phyloP scores from a whole-genome alignment of 2,888 invertebrate species.

The Abrostola tripartita region DNA sequence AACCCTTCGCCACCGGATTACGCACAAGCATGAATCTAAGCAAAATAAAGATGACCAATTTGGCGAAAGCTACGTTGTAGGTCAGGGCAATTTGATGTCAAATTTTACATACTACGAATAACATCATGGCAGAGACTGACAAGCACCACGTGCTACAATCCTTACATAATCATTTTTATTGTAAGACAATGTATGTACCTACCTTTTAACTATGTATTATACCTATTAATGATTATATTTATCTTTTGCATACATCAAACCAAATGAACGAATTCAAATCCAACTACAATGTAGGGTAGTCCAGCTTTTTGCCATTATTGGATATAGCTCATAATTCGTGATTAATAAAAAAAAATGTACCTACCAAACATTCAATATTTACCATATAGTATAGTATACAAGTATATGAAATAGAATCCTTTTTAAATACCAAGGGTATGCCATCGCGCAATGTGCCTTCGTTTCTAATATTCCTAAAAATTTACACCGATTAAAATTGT shows the following conservation, averaged over 20 bases:
- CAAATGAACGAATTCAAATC: too few species aligned
- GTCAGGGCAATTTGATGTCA: slow-evolving; percentile 14
- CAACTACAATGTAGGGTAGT: too few species aligned
- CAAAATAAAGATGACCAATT: slow-evolving; percentile 48
- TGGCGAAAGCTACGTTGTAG: slow-evolving; percentile 42
- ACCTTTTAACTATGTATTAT: too few species aligned
- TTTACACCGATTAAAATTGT: slow-evolving; percentile 42
- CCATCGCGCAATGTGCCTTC: slow-evolving; percentile 4
- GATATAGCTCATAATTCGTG: too few species aligned
- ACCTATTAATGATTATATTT: too few species aligned
- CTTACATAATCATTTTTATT: too few species aligned
- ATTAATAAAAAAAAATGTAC: too few species aligned
- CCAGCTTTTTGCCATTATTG: too few species aligned
- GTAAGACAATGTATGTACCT: too few species aligned
- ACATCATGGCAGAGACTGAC: slow-evolving; percentile 4
- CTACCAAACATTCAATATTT: too few species aligned
- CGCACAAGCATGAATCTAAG: slow-evolving; percentile 62
- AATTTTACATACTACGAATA: neutral
- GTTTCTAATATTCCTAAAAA: slow-evolving; percentile 37
- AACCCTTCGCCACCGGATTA: slow-evolving; percentile 66
- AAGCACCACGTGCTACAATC: neutral
- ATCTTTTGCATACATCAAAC: too few species aligned
- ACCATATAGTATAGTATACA: too few species aligned
- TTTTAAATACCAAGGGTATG: neutral
- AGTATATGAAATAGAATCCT: neutral